Base-by-base conservation (phyloP, 1,140 invertebrate genomes). In the Aphis gossypii region DNA sequence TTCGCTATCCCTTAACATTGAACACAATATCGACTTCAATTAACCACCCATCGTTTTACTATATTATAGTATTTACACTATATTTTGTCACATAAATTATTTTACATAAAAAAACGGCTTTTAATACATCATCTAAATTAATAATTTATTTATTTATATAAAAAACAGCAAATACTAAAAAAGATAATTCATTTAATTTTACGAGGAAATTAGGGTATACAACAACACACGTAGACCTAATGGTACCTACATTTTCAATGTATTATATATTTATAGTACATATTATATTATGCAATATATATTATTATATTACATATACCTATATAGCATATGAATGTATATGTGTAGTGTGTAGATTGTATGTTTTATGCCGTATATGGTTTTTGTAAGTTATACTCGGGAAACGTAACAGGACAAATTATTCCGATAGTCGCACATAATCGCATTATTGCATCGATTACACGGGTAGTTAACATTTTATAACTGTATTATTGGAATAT, bases 401-500 rank as follows among this genome's bases (percentile, higher is more conserved):
- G 18, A 41, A 46, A 91, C 90, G 56, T 8, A n/a, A 3, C 20
- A 44, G 35, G 90, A 92, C 76, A 92, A 92, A 92, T 83, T 92
- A 83, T 92, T 51, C 76, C 46, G 46, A 92, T 54, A 89, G 88
- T 56, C 51, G 48, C 35, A 89, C 88, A 88, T 51, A 88, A 88
- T 88, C 46, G 35, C 48, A 82, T 76, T 38, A 92, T 48, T 38
- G 21, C 44, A 48, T 92, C 60, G 44, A 92, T 90, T 90, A 90
- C 87, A 88, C 54, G 56, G 54, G 68, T 83, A 82, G 90, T 92
- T 92, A 92, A 51, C 90, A 51, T 92, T 92, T 92, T 92, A 92
- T 92, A 83, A 92, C 90, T 92, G 90, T 92, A 92, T 92, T 92
- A 83, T 92, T 38, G 44, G 56, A 83, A 51, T 83, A 92, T 38